Evolutionary conservation across 2,113 vertebrate species (phyloP), one percentile per base, ranked within the genome.

Genomic region (Malaclemys terrapin): DNA sequence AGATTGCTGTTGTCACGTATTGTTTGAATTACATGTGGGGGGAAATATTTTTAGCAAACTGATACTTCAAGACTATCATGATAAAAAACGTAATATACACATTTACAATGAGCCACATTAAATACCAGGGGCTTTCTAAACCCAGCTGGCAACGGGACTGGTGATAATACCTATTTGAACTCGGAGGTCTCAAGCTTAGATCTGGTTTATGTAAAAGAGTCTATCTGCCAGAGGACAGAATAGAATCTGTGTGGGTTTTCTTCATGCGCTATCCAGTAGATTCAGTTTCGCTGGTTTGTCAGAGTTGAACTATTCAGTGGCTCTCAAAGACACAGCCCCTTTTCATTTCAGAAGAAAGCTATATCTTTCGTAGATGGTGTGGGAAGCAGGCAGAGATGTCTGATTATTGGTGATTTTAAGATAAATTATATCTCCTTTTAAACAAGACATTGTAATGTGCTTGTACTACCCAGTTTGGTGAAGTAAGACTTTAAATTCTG

Each of bases 11-110:
- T 80, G 82, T 81, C 89, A 93, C 91, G 80, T 78, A 82, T 96
- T 96, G 91, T 87, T 92, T 97, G 94, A 92, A 95, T 95, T 65
- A 52, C 38, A 93, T 92, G 93, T 86, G 42, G 49, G 80, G 79
- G 88, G 89, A 93, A 47, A 29, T 95, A 82, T 69, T 89, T 93
- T 97, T 89, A 85, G 82, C 95, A 93, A 96, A 86, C n/a, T 2
- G 52, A 92, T 65, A 89, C 92, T 88, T 84, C 49, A 62, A 82
- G 87, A 88, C 79, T 42, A 85, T 96, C 93, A 84, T 80, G 92
- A 94, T 54, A 54, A 56, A 91, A 89, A 29, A 2, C 50, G 53
- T 69, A 91, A 91, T 20, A 1, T 56, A 79, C 69, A 80, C 47
- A 86, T 53, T 16, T 88, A 89, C 49, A 87, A 53, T 88, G 91